Evolutionary conservation across 2,888 invertebrate genomes (phyloP), one percentile per base, ranked within the genome.

Genomic region (Heteromurus nitidus): DNA sequence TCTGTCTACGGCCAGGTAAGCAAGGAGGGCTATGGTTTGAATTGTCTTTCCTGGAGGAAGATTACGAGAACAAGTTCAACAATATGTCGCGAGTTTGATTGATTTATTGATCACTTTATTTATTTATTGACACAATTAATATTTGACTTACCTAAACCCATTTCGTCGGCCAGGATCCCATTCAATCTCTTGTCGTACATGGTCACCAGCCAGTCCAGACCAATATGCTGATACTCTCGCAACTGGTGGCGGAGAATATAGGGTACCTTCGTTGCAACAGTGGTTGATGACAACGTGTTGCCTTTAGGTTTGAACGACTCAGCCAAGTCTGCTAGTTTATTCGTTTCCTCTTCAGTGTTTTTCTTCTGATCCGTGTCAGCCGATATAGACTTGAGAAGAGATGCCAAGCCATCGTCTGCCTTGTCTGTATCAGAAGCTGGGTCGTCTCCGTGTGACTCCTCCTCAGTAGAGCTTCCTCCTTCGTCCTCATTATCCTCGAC

Each of bases 41-140:
- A 99, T 91, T 0, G 99, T 99, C 91, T 98, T 98, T 67, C 98
- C 98, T n/a, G n/a, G n/a, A n/a, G n/a, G n/a, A n/a, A n/a, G n/a
- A n/a, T n/a, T n/a, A n/a, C n/a, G n/a, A n/a, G n/a, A n/a, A n/a
- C n/a, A n/a, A n/a, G n/a, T n/a, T n/a, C n/a, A n/a, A n/a, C n/a
- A n/a, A n/a, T n/a, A n/a, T n/a, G n/a, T n/a, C n/a, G n/a, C n/a
- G n/a, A n/a, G n/a, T n/a, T n/a, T n/a, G n/a, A n/a, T n/a, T n/a
- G n/a, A n/a, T n/a, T n/a, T n/a, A n/a, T n/a, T n/a, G n/a, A n/a
- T n/a, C 36, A 36, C 13, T 36, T 36, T 36, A 65, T 30, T 13
- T 55, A 28, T 20, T 7, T 20, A 1, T n/a, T 28, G 3, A 11
- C 18, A 44, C 42, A 18, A 31, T 31, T 5, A 31, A 22, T n/a